A percentile compares a stretch with the other conserved stretches of the same genome.
Conservation (phyloP, 37 sponge, comb jelly and placozoan genomes). For the Eunapius fragilis region DNA sequence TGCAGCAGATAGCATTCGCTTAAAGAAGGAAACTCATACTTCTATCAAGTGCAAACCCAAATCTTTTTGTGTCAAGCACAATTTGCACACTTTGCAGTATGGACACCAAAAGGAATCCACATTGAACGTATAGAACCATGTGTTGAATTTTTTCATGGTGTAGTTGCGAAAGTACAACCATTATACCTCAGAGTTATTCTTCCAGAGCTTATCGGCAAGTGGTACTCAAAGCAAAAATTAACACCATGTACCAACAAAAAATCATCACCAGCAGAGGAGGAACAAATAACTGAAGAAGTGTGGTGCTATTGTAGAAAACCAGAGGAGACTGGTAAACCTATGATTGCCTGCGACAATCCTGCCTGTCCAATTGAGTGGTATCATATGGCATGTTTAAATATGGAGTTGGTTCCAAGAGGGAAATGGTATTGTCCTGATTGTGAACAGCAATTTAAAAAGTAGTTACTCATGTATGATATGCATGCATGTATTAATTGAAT, state of each 20-base stretch:
- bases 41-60: neutral
- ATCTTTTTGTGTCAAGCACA: neutral
- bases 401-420: constrained; percentile 16
- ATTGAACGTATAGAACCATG: neutral
- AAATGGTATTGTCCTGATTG: constrained; percentile 57
- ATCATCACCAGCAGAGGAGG: too few species aligned
- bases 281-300: neutral
- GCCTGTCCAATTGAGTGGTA: constrained; percentile 44
- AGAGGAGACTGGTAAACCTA: constrained; percentile 16
- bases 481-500: neutral
- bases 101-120: neutral
- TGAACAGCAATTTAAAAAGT: neutral
- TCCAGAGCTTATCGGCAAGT: too few species aligned
- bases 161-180: neutral
- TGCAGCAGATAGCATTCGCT: neutral
- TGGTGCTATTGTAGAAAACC: constrained; percentile 44
- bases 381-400: constrained; percentile 36
- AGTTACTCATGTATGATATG: too few species aligned
- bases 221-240: too few species aligned
- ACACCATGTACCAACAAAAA: too few species aligned
- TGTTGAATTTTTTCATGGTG: neutral
- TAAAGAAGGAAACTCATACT: neutral
- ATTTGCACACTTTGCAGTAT: neutral
- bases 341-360: constrained; percentile 43
- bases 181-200: neutral